Conservation (phyloP, 2,113 vertebrate genomes). For the Taurulus bubalis region DNA sequence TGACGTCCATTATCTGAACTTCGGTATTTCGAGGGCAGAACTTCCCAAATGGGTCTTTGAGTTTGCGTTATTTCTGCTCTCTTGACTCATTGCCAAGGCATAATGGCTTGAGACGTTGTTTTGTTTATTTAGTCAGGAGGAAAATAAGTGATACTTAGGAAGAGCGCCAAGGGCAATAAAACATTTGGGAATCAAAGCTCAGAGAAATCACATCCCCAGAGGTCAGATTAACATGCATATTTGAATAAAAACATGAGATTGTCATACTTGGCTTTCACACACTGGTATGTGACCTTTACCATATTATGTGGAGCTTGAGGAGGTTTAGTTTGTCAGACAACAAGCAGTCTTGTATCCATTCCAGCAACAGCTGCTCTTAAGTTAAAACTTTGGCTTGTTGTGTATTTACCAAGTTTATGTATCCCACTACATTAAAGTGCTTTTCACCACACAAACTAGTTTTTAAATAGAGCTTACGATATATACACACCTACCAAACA, state of each 20-base stretch:
- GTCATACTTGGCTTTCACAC: constrained; percentile 22
- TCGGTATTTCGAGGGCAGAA: constrained; percentile 25
- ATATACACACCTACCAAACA: not conserved
- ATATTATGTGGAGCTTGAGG: constrained; percentile 20
- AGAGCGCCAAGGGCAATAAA: constrained; percentile 58
- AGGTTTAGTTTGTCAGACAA: not conserved
- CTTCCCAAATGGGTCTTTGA: constrained; percentile 43
- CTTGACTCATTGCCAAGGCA: constrained; percentile 47
- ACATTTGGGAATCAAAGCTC: constrained; percentile 45
- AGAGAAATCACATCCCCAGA: constrained; percentile 42
- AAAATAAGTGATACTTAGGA: constrained; percentile 60
- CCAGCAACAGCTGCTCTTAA: not conserved
- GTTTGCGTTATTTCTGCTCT: constrained; percentile 45
- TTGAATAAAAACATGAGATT: constrained; percentile 50
- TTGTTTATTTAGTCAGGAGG: constrained; percentile 67
- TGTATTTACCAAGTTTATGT: not conserved
- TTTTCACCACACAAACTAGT: not conserved
- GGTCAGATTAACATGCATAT: constrained; percentile 46
- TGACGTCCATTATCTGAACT: constrained; percentile 22
- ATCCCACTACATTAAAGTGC: not conserved
- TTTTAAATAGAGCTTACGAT: not conserved
- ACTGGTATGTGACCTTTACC: constrained; percentile 50
- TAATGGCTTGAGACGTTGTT: constrained; percentile 58
- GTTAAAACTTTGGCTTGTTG: not conserved
- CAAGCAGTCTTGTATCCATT: not conserved